Evolutionary conservation across 2,113 vertebrate species (phyloP).

Genomic region (Alligator mississippiensis): DNA sequence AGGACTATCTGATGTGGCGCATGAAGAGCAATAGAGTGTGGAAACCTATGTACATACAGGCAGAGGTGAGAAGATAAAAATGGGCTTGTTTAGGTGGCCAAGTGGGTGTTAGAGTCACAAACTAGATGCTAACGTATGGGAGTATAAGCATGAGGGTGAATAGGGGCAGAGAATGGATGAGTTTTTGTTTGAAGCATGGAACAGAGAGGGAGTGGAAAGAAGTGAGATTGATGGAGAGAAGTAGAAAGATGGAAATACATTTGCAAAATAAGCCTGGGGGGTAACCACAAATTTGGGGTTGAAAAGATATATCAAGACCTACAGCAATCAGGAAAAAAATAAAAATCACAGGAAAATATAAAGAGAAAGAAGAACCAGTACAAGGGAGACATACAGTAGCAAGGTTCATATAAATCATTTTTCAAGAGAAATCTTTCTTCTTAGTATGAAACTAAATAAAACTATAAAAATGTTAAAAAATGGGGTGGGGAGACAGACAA

Average conservation of each 20-base stretch:
- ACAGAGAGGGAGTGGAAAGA: neutral
- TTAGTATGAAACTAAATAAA: neutral
- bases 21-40: neutral
- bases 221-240: slow-evolving; percentile 9
- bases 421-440: neutral
- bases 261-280: neutral
- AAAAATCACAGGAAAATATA: neutral
- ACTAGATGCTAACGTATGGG: neutral
- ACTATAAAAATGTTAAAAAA: neutral
- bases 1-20: neutral
- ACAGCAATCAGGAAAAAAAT: slow-evolving; percentile 10
- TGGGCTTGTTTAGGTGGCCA: neutral
- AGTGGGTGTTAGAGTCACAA: neutral
- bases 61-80: neutral
- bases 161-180: neutral
- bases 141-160: neutral
- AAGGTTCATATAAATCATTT: slow-evolving; percentile 14
- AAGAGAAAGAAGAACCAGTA: slow-evolving; percentile 10
- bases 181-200: neutral
- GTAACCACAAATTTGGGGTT: neutral
- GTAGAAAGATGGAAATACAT: neutral
- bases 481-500: neutral
- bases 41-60: neutral
- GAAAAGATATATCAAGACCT: neutral
- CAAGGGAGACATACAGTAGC: neutral